Evolutionary conservation across 2,888 invertebrate species (phyloP).

Genomic region (Sphaerophoria rueppellii): DNA sequence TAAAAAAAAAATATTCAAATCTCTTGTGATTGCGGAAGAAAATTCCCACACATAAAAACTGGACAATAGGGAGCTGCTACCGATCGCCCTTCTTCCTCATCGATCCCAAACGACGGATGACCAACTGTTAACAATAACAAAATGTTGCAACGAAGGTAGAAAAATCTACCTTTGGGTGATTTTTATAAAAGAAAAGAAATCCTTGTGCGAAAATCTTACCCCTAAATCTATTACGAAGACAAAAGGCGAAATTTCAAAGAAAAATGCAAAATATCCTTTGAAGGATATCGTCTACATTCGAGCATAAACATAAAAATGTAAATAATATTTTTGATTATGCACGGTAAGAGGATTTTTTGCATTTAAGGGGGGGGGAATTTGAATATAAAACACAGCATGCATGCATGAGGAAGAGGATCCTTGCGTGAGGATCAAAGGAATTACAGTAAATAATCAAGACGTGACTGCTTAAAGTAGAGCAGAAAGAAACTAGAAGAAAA

Average conservation of each 20-base stretch:
- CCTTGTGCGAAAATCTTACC: slow-evolving; percentile 70
- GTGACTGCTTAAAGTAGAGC: slow-evolving; percentile 29
- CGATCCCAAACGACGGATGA: slow-evolving; percentile 60
- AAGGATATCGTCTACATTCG: neutral
- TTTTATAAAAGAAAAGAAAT: slow-evolving; percentile 15
- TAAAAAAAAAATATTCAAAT: slow-evolving; percentile 55
- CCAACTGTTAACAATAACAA: slow-evolving; percentile 44
- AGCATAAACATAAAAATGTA: slow-evolving; percentile 48
- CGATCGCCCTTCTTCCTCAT: slow-evolving; percentile 48
- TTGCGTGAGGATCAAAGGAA: slow-evolving; percentile 70
- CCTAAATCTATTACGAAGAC: slow-evolving; percentile 69
- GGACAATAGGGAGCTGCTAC: slow-evolving; percentile 66
- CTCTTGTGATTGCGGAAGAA: slow-evolving; percentile 28
- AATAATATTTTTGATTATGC: slow-evolving; percentile 71
- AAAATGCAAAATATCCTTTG: slow-evolving; percentile 67
- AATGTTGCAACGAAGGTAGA: slow-evolving; percentile 47
- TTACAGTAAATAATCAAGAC: slow-evolving; percentile 66
- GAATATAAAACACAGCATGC: slow-evolving; percentile 34
- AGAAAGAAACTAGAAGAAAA: slow-evolving; percentile 7
- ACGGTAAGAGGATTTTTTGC: slow-evolving; percentile 73
- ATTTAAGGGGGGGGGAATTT: slow-evolving; percentile 54
- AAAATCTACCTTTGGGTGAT: neutral
- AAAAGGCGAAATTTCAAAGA: slow-evolving; percentile 41
- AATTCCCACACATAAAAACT: slow-evolving; percentile 65
- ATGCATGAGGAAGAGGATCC: slow-evolving; percentile 16